Evolutionary conservation across 2,113 vertebrate genomes (phyloP), one percentile per base, ranked within the genome.

Genomic region (Peromyscus polionotus): DNA sequence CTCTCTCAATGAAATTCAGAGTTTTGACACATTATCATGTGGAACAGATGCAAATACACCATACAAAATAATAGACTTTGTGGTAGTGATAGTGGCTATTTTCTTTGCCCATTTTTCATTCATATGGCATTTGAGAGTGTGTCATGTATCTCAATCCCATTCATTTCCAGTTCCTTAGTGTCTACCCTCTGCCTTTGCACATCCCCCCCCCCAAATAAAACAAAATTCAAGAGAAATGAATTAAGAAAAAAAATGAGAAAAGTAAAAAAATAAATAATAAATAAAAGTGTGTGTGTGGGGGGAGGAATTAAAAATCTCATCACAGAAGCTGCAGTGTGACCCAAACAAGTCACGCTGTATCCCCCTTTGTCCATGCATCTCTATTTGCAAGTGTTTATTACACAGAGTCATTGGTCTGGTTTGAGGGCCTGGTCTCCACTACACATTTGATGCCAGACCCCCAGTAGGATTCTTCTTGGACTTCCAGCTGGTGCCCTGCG

Each of bases 1-100:
- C 65, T 79, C 79, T 86, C 73, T 57, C 57, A 68, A 45, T n/a
- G 70, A 95, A 95, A 94, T 90, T 86, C 73, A 77, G 54, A 68
- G 94, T 81, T 88, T 31, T 95, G 92, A 91, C 81, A 93, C 45
- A 73, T 63, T 20, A 20, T 42, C 45, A 7, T 72, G 22, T 42
- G 67, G n/a, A 77, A 54, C 7, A 91, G 65, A 79, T 14, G 75
- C 42, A 91, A 94, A 75, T 57, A 88, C 72, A 33, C 5, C 59
- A 68, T 84, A 63, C 13, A 36, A 42, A 83, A 19, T 26, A 96
- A 92, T 8, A 72, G 28, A 36, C 2, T 73, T 73, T 28, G 10
- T 22, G 13, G 28, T 36, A 26, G 8, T 24, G 24, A 19, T 72
- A 19, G 24, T 17, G 57, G 24, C 42, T 63, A 26, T n/a, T 70